Percentiles rank a stretch among this genome's conserved stretches.
Conservation (phyloP, 2,888 invertebrate genomes). For the Drosophila phalerata region DNA sequence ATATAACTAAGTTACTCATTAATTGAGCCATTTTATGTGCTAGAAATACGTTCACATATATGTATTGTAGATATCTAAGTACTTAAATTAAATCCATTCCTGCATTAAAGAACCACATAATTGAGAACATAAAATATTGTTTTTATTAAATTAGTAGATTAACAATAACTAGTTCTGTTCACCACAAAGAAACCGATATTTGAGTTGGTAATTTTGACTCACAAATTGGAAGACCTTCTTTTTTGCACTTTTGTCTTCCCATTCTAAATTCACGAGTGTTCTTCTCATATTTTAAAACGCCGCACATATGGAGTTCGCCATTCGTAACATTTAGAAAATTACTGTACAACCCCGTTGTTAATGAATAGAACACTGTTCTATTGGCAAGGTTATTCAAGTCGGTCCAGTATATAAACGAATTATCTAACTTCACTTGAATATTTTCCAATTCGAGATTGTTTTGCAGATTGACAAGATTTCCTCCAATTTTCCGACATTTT, state of each 20-base stretch:
- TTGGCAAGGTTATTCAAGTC: constrained; percentile 42
- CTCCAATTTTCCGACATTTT: constrained; percentile 17
- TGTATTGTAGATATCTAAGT: not conserved
- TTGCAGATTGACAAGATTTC: constrained; percentile 38
- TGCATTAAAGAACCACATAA: constrained; percentile 22
- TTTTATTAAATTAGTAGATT: constrained; percentile 1
- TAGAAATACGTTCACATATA: not conserved
- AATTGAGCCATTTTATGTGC: constrained; percentile 34
- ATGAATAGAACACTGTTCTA: not conserved
- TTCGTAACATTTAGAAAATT: not conserved
- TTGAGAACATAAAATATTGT: not conserved
- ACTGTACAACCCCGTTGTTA: constrained; percentile 15
- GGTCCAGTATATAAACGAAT: constrained; percentile 28
- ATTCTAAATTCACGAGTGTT: not conserved
- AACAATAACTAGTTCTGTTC: not conserved
- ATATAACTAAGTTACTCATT: not conserved
- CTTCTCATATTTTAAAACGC: constrained; percentile 8
- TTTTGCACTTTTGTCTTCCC: not conserved
- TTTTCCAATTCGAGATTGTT: not conserved
- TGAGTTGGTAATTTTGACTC: constrained; percentile 25
- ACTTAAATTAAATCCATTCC: constrained; percentile 5
- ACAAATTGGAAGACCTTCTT: constrained; percentile 24
- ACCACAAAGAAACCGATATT: constrained; percentile 22
- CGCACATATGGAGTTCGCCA: constrained; percentile 8
- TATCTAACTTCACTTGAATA: not conserved